These are phyloP conservation scores for Dexiosoma caninum DNA, from an alignment of 2,888 invertebrate genomes.

Conservation along the genomic window DNA sequence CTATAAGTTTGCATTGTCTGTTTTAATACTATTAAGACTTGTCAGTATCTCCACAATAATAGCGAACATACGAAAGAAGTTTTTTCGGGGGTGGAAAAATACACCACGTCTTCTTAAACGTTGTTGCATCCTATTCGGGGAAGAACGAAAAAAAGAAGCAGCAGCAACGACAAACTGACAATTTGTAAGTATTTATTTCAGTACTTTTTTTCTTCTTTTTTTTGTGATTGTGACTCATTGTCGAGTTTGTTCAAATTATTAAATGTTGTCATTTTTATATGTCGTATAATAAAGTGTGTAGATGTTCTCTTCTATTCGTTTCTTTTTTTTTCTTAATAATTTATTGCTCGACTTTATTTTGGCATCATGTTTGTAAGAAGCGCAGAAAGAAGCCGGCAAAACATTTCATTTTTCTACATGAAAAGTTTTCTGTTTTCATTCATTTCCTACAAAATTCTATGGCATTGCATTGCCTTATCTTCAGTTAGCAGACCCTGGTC, in stretches of 20 bases:
- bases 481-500: slow-evolving; percentile 55
- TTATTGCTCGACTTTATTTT: slow-evolving; percentile 56
- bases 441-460: slow-evolving; percentile 29
- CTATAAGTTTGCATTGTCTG: slow-evolving; percentile 23
- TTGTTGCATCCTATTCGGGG: slow-evolving; percentile 6
- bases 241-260: slow-evolving; percentile 49
- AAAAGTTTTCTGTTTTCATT: slow-evolving; percentile 32
- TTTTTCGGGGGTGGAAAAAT: neutral
- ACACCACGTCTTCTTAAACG: slow-evolving; percentile 22
- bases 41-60: neutral
- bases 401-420: neutral
- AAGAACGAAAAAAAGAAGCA: neutral
- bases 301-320: no score
- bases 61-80: neutral
- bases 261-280: slow-evolving; percentile 55
- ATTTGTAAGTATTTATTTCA: slow-evolving; percentile 48
- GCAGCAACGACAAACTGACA: slow-evolving; percentile 25
- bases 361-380: slow-evolving; percentile 43
- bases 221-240: no score
- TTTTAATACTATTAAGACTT: slow-evolving; percentile 23
- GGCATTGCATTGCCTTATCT: slow-evolving; percentile 61
- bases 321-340: slow-evolving; percentile 32
- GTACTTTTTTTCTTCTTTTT: slow-evolving; percentile 16
- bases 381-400: neutral
- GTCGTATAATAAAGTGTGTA: neutral